Conservation (phyloP, 1,140 invertebrate species). For the Bombus confusus region DNA sequence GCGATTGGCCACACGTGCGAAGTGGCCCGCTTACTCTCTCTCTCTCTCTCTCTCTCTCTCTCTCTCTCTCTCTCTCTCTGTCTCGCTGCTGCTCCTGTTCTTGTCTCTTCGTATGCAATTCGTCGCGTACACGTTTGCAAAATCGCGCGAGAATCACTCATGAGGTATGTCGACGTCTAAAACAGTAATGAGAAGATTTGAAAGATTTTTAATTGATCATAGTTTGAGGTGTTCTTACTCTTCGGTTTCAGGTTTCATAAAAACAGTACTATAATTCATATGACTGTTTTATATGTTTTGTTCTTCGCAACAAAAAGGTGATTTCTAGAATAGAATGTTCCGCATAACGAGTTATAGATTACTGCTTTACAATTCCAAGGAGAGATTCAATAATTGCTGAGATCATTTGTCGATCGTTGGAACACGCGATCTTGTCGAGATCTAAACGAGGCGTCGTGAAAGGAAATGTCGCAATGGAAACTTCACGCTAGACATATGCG, state of each 20-base stretch:
- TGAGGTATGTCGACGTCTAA: not conserved
- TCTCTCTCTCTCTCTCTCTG: not conserved
- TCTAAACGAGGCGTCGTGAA: constrained; percentile 36
- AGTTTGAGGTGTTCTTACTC: not conserved
- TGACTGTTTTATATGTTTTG: not conserved
- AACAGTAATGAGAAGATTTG: not conserved
- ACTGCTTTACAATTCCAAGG: not conserved
- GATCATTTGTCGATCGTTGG: constrained; percentile 3
- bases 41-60: not conserved
- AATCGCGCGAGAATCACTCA: constrained; percentile 10
- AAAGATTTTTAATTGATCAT: not conserved
- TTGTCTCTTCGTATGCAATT: not conserved
- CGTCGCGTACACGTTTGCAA: constrained; percentile 8
- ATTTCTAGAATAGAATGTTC: too few species aligned
- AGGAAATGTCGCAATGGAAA: constrained; percentile 73
- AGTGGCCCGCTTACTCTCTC: constrained; percentile 42
- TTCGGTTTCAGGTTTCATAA: not conserved
- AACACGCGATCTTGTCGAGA: constrained; percentile 1
- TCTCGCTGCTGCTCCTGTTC: not conserved
- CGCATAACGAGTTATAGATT: not conserved
- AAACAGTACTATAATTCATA: not conserved
- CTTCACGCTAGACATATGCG: constrained; percentile 45
- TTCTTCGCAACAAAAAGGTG: not conserved
- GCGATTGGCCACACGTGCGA: constrained; percentile 68
- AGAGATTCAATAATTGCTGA: not conserved